Evolutionary conservation across 2,888 invertebrate species (phyloP).

Genomic region (Chorisops tibialis): DNA sequence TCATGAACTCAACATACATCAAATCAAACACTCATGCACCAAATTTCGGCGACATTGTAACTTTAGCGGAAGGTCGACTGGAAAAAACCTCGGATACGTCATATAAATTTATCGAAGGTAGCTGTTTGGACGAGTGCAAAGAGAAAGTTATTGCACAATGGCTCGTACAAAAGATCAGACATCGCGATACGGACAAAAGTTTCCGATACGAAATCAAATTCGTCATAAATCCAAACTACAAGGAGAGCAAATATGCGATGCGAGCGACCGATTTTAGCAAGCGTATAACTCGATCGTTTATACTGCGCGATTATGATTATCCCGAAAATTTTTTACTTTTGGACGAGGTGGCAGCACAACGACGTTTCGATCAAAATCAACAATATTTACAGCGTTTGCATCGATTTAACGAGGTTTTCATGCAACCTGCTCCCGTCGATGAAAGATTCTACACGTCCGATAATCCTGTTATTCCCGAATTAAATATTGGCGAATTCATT

Average conservation of each 20-base stretch:
- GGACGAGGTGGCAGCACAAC: conserved; percentile 25
- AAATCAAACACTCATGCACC: conserved; percentile 40
- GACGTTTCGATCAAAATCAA: conserved; percentile 21
- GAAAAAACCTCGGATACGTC: conserved; percentile 53
- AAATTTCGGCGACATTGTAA: conserved; percentile 62
- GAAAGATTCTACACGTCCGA: conserved; percentile 2
- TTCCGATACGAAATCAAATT: conserved; percentile 66
- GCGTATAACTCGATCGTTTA: conserved; percentile 61
- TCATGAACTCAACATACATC: conserved; percentile 43
- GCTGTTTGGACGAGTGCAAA: conserved; percentile 33
- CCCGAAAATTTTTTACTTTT: conserved; percentile 43
- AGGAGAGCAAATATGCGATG: conserved; percentile 46
- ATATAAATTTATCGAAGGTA: conserved; percentile 57
- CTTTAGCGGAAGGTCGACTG: conserved; percentile 63
- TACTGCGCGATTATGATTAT: conserved; percentile 57
- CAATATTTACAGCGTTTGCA: conserved; percentile 11
- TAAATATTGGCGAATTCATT: conserved; percentile 49
- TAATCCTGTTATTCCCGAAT: conserved; percentile 20
- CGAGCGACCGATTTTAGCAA: conserved; percentile 46
- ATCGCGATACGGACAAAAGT: conserved; percentile 56
- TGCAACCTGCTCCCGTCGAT: conserved; percentile 31
- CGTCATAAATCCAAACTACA: conserved; percentile 59
- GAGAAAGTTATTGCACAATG: conserved; percentile 59
- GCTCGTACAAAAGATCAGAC: conserved; percentile 67
- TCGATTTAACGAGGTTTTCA: conserved; percentile 32